Percentiles rank a stretch among this genome's conserved stretches.
Evolutionary conservation across 2,888 invertebrate species (phyloP).

Genomic region (Morpho deidamia): DNA sequence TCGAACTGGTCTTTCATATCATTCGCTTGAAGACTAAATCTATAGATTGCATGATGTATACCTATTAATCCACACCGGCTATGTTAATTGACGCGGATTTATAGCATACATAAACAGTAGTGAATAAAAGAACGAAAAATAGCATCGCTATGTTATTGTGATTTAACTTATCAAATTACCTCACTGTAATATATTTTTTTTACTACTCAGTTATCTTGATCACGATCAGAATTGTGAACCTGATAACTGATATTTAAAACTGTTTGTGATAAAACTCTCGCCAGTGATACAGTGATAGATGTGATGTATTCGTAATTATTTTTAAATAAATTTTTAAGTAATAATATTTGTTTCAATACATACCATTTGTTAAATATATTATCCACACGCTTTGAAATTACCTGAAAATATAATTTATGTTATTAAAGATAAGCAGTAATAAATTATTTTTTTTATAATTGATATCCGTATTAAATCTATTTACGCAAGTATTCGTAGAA

Average conservation of each 20-base stretch:
- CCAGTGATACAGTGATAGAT: conserved; percentile 30
- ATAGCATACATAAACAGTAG: not conserved
- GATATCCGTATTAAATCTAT: too few species aligned
- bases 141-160: not conserved
- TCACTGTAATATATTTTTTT: conserved; percentile 8
- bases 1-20: too few species aligned
- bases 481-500: too few species aligned
- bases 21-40: too few species aligned
- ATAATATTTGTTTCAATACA: conserved; percentile 10
- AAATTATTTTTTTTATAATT: too few species aligned
- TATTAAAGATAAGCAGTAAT: too few species aligned
- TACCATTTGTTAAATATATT: not conserved
- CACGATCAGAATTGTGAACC: conserved; percentile 67
- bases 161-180: conserved; percentile 15
- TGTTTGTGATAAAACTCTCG: conserved; percentile 28
- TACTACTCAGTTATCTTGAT: conserved; percentile 49
- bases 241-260: conserved; percentile 44
- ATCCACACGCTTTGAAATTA: not conserved
- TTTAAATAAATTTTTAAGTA: conserved; percentile 27
- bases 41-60: too few species aligned
- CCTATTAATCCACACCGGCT: too few species aligned
- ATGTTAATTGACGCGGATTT: too few species aligned
- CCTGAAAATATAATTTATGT: conserved; percentile 2
- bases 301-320: conserved; percentile 31
- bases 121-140: not conserved